A percentile compares a stretch with the other conserved stretches of the same genome.
phyloP scores from a whole-genome alignment of 2,888 invertebrate genomes.

The Cybosia mesomella region DNA sequence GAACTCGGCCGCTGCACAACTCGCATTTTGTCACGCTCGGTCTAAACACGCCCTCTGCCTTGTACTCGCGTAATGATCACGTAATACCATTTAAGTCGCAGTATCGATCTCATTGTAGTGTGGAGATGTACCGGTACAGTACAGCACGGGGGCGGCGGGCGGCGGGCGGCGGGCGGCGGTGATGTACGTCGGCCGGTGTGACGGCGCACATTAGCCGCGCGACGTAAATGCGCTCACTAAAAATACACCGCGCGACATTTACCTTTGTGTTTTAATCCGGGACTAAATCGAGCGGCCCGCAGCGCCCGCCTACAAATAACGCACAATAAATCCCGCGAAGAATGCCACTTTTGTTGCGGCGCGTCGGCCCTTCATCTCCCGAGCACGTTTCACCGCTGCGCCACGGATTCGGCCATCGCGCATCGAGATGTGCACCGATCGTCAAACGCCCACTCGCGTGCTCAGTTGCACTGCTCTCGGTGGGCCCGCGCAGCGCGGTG shows the following conservation, averaged over 20 bases:
- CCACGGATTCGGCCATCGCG: conserved; percentile 60
- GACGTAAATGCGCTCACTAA: conserved; percentile 59
- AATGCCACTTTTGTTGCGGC: conserved; percentile 63
- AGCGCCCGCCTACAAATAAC: conserved; percentile 60
- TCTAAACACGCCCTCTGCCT: conserved; percentile 8
- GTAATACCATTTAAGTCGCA: conserved; percentile 32
- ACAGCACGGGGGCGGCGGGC: neutral
- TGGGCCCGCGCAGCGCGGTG: conserved; percentile 24
- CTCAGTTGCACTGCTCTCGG: conserved; percentile 33
- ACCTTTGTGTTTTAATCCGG: conserved; percentile 71
- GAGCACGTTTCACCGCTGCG: conserved; percentile 53
- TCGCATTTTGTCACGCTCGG: conserved; percentile 22
- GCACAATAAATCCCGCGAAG: conserved; percentile 68
- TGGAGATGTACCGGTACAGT: neutral
- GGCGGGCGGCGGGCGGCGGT: conserved; percentile 44
- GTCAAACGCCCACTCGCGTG: conserved; percentile 54
- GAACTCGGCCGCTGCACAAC: neutral
- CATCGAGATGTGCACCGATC: conserved; percentile 51
- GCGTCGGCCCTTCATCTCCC: conserved; percentile 56
- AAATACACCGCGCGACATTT: conserved; percentile 70
- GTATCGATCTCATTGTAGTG: conserved; percentile 27
- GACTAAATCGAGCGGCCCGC: conserved; percentile 61
- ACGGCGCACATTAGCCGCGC: conserved; percentile 57
- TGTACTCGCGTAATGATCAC: conserved; percentile 19
- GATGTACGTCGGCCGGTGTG: conserved; percentile 50